phyloP scores from a whole-genome alignment of 2,113 vertebrate genomes.

The Pseudorasbora parva region DNA sequence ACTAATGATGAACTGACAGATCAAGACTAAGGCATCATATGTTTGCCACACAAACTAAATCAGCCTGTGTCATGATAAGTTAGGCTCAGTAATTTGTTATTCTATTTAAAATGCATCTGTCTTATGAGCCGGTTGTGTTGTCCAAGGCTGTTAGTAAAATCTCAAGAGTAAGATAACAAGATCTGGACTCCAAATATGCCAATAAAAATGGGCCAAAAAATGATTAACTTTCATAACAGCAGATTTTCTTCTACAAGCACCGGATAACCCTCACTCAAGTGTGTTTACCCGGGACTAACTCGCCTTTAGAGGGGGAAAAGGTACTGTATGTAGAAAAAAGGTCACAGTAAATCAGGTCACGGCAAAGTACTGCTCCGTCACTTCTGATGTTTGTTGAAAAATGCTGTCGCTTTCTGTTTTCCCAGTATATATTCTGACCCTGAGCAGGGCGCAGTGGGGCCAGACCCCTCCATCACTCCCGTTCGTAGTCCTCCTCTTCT shows the following conservation, averaged over 20 bases:
- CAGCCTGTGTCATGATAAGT: conserved; percentile 18
- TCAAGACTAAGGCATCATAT: conserved; percentile 21
- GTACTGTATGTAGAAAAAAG: conserved; percentile 14
- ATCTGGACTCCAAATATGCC: conserved; percentile 16
- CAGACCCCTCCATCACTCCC: conserved; percentile 4
- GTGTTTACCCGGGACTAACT: not conserved
- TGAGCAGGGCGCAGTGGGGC: not conserved
- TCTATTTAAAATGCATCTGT: conserved; percentile 5
- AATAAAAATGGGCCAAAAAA: not conserved
- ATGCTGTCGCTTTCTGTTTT: conserved; percentile 17
- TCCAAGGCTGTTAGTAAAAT: conserved; percentile 33
- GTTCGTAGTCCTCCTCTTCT: not conserved
- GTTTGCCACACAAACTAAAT: conserved; percentile 24
- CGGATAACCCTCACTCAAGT: not conserved
- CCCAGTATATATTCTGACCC: not conserved
- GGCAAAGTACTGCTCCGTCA: not conserved
- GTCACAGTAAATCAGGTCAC: conserved; percentile 16
- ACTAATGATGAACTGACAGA: conserved; percentile 7
- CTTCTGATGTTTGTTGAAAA: conserved; percentile 27
- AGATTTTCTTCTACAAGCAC: not conserved
- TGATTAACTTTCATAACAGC: conserved; percentile 11
- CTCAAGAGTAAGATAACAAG: conserved; percentile 33
- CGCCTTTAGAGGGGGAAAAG: not conserved
- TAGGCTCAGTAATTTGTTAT: conserved; percentile 18
- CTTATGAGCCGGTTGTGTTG: not conserved